Percentiles rank a stretch among this genome's conserved stretches.
Conservation (phyloP, 2,888 invertebrate species). For the Dasysyrphus albostriatus region DNA sequence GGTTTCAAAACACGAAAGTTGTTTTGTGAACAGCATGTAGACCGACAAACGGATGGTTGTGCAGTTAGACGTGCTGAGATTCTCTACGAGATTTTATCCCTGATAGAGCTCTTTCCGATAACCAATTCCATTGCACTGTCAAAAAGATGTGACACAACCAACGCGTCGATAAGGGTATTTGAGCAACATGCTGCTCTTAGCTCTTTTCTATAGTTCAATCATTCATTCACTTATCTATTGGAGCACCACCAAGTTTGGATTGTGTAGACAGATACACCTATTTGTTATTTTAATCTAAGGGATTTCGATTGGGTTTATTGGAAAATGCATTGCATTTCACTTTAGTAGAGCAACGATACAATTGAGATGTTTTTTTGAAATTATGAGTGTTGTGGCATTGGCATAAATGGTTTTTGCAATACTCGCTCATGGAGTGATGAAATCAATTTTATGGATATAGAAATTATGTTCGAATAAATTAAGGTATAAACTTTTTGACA, state of each 20-base stretch:
- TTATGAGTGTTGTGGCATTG: constrained; percentile 7
- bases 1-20: constrained; percentile 19
- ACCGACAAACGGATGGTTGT: background rate
- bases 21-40: background rate
- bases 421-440: background rate
- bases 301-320: constrained; percentile 4
- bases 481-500: background rate
- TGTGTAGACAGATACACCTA: constrained; percentile 6
- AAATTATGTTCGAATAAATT: background rate
- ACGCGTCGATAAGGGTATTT: background rate
- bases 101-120: constrained; percentile 6
- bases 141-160: constrained; percentile 2
- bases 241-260: background rate
- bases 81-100: constrained; percentile 9
- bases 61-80: constrained; percentile 21
- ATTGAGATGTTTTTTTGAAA: constrained; percentile 10
- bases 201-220: constrained; percentile 18
- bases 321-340: constrained; percentile 31
- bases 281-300: constrained; percentile 32
- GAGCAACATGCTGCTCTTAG: background rate
- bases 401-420: background rate
- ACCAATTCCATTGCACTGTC: constrained; percentile 6
- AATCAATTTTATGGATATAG: background rate
- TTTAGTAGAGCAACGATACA: background rate
- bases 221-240: constrained; percentile 23